These are phyloP conservation scores for Crocallis elinguaria DNA, from an alignment of 2,888 invertebrate species.

Conservation along the genomic window DNA sequence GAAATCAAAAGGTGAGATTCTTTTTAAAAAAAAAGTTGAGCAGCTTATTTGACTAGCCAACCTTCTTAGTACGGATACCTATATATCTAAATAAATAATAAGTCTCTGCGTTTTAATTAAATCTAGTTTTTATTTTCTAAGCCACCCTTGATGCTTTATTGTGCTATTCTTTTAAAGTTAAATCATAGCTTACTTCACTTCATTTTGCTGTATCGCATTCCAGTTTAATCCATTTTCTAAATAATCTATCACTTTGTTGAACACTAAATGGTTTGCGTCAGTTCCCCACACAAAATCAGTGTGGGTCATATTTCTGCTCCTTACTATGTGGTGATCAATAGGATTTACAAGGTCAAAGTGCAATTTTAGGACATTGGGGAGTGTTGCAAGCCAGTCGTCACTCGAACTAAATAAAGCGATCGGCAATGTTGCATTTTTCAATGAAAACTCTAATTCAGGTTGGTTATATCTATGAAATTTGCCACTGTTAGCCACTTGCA, in stretches of 20 bases:
- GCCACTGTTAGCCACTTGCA: slow-evolving; percentile 56
- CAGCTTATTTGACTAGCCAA: too few relatives aligned
- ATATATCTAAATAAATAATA: too few relatives aligned
- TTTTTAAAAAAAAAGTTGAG: too few relatives aligned
- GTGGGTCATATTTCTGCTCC: slow-evolving; percentile 56
- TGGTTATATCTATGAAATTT: slow-evolving; percentile 61
- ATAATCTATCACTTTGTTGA: slow-evolving; percentile 54
- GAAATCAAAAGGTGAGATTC: too few relatives aligned
- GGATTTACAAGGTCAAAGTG: slow-evolving; percentile 59
- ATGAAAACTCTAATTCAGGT: slow-evolving; percentile 44
- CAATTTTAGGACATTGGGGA: slow-evolving; percentile 56
- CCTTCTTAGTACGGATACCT: too few relatives aligned
- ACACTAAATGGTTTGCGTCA: slow-evolving; percentile 51
- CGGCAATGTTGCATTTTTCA: slow-evolving; percentile 55
- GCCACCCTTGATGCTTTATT: too few relatives aligned
- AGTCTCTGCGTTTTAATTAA: too few relatives aligned
- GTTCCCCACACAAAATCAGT: slow-evolving; percentile 66
- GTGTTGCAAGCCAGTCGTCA: slow-evolving; percentile 60
- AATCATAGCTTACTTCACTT: not conserved
- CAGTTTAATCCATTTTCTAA: slow-evolving; percentile 45
- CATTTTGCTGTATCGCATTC: slow-evolving; percentile 31
- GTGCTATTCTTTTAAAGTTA: slow-evolving; percentile 9
- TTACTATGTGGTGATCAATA: slow-evolving; percentile 61
- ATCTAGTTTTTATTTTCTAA: too few relatives aligned
- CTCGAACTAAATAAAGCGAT: slow-evolving; percentile 62